A percentile compares a stretch with the other conserved stretches of the same genome.
Conservation (phyloP, 2,888 invertebrate genomes). For the Plemyria rubiginata region DNA sequence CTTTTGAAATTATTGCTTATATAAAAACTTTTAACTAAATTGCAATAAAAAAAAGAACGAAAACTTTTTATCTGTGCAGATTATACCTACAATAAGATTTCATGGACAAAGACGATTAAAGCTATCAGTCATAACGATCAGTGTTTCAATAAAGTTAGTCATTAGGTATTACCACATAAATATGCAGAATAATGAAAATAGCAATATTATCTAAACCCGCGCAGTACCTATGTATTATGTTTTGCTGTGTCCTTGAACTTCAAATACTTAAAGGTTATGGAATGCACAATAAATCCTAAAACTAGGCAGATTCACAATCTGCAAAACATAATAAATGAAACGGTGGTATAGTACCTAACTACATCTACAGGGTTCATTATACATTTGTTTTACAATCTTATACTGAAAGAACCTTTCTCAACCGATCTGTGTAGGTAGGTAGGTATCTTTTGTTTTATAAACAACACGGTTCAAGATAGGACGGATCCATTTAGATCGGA, state of each 20-base stretch:
- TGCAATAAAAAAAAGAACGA: too few relatives aligned
- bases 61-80: too few relatives aligned
- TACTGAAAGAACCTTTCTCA: background rate
- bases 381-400: background rate
- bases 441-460: constrained; percentile 8
- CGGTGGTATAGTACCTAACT: background rate
- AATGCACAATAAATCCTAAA: background rate
- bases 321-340: background rate
- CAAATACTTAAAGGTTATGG: background rate
- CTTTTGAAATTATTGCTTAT: too few relatives aligned
- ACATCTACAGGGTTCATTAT: background rate
- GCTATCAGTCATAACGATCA: too few relatives aligned
- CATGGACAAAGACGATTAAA: too few relatives aligned
- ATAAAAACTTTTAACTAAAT: too few relatives aligned
- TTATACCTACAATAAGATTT: too few relatives aligned
- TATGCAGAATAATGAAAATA: background rate
- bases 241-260: background rate
- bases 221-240: background rate
- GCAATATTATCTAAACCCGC: background rate
- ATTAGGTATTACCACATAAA: background rate
- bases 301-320: background rate
- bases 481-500: too few relatives aligned
- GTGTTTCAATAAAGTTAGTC: background rate
- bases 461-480: background rate
- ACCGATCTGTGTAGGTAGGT: constrained; percentile 10